Evolutionary conservation across 2,797 vertebrate genomes (phyloP), one percentile per base, ranked within the genome.

Genomic region (Cossypha dichroa): DNA sequence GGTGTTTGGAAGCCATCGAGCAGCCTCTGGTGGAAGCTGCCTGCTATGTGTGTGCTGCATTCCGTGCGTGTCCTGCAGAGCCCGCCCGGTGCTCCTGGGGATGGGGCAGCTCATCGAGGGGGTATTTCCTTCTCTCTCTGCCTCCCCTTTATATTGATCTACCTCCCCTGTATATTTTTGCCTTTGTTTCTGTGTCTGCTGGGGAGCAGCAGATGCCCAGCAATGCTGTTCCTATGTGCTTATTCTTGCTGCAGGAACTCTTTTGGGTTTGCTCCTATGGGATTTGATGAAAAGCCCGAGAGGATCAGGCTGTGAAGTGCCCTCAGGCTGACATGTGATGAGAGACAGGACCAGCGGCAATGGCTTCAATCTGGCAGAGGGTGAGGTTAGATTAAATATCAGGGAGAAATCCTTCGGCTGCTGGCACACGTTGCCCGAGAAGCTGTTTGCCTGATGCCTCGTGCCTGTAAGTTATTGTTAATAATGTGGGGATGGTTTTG

Each of bases 11-110:
- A 87, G 90, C 90, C 90, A 66, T 81, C 60, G 90, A 92, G 90
- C 90, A 92, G 77, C 90, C 90, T 87, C 90, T 92, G 84, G 40
- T 92, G 90, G 90, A 82, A 48, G 80, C 52, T 82, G 60, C 56
- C 56, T 74, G 79, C 83, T 36, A 22, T 85, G 29, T 4, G 69
- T n/a, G 62, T 0, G 38, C 62, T 40, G 40, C 60, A 5, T 14
- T 1, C 45, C 10, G 28, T 14, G 41, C 0, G 34, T 11, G 72
- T 18, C 20, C 72, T 20, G 58, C 43, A 6, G 22, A 54, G 43
- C 36, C 43, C 9, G 36, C 72, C 9, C 45, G 13, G 33, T 9
- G 1, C 9, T 34, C 26, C 73, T 6, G 79, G 9, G 21, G 13
- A 29, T 22, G 51, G 45, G n/a, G 36, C 2, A 3, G 55, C 15